Percentiles rank a stretch among this genome's conserved stretches.
Conservation (phyloP, 2,113 vertebrate genomes). For the Tinamus guttatus region DNA sequence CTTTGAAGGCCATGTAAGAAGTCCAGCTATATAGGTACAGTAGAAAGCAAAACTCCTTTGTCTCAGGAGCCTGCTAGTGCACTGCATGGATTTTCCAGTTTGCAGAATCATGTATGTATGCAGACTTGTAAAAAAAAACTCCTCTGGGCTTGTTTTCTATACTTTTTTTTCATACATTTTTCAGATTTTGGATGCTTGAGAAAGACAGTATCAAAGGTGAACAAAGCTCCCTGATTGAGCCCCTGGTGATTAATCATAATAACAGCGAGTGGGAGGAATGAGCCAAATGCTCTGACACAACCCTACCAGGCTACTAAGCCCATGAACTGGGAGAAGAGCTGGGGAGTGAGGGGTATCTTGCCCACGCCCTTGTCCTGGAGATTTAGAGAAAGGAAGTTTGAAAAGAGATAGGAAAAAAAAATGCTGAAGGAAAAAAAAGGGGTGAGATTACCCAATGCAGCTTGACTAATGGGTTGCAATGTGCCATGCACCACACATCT, state of each 20-base stretch:
- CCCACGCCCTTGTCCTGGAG: neutral
- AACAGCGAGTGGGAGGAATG: neutral
- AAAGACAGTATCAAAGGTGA: neutral
- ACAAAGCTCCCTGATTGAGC: neutral
- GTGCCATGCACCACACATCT: rapidly evolving
- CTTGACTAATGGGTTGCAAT: neutral
- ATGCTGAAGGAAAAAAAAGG: rapidly evolving
- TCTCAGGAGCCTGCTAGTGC: neutral
- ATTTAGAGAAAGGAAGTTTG: neutral
- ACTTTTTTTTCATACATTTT: neutral
- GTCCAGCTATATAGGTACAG: neutral
- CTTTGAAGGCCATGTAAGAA: neutral
- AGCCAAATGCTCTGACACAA: neutral
- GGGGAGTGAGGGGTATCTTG: neutral
- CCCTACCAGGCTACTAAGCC: neutral
- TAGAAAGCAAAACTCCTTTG: neutral
- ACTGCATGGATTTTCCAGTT: neutral
- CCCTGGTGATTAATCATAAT: neutral
- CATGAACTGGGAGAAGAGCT: neutral
- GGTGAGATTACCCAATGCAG: neutral
- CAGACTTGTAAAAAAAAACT: neutral
- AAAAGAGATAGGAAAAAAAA: neutral
- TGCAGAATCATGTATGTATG: neutral
- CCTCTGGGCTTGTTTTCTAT: neutral
- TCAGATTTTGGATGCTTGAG: neutral